Evolutionary conservation across 2,888 invertebrate species (phyloP), one percentile per base, ranked within the genome.

Genomic region (Thecophora atra): DNA sequence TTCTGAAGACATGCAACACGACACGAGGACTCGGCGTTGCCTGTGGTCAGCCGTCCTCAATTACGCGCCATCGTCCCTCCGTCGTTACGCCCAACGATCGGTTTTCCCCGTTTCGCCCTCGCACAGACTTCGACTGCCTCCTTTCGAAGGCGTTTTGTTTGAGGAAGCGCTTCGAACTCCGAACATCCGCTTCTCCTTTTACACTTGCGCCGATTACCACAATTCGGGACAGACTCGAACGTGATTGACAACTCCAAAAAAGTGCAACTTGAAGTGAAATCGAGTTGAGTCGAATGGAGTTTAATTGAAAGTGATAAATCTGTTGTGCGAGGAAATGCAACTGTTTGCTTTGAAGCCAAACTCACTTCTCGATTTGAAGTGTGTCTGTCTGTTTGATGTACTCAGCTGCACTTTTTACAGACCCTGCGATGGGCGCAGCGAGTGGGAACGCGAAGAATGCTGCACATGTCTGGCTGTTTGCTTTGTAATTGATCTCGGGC

Each of bases 401-500:
- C 44, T 58, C 68, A 68, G 56, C 68, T 58, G 68, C 58, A 58
- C 68, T 68, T 56, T 54, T 60, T 60, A 19, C 3, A 56, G 17
- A n/a, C 26, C 56, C 26, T 17, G 13, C 47, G 15, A 60, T 44
- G 65, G 70, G 71, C 62, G 52, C 56, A 64, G 65, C 47, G 65
- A 54, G 56, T 28, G n/a, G 71, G 62, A 44, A 56, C 37, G 51
- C 6, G 63, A 37, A 37, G 37, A 37, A 37, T 37, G 30, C 19
- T 62, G 21, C 17, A 8, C 71, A 58, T 67, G 78, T 80, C 79
- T 83, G 78, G 80, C 79, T 83, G 82, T 83, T 84, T 84, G 80
- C 79, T 77, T 76, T 81, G 83, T 83, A 83, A 83, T 83, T 84
- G 84, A 83, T 84, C 84, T 81, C 81, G 80, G 81, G 83, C 83